Percentiles rank a stretch among this genome's conserved stretches.
phyloP scores from a whole-genome alignment of 2,797 vertebrate species.

The Trachops cirrhosus region DNA sequence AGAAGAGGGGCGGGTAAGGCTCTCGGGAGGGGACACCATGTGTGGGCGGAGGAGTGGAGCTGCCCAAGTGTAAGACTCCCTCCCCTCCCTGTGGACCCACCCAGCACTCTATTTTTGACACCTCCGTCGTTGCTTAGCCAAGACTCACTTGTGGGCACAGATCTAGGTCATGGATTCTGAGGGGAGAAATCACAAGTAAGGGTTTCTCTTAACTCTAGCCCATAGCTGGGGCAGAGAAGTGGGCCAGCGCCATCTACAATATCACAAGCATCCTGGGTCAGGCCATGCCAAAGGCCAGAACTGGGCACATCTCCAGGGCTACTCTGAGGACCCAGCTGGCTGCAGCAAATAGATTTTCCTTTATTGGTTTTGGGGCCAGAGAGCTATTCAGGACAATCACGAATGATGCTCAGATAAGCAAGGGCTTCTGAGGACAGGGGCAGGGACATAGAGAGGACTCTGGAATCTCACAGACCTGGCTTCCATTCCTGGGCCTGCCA shows the following conservation, averaged over 20 bases:
- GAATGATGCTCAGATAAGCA: background rate
- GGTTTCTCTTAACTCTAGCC: background rate
- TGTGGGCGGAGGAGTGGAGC: background rate
- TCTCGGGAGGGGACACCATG: too few species aligned
- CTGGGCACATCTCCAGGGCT: background rate
- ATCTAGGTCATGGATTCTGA: conserved; percentile 33
- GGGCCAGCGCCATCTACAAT: background rate
- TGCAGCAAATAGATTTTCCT: background rate
- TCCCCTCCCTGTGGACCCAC: background rate
- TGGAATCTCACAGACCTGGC: background rate
- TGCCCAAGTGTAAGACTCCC: background rate
- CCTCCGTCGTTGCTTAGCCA: background rate
- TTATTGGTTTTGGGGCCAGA: conserved; percentile 46
- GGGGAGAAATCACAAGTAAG: conserved; percentile 18
- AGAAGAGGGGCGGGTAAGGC: background rate
- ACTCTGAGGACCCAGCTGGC: background rate
- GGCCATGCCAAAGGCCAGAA: background rate
- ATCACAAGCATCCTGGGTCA: background rate
- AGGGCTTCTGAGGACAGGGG: background rate
- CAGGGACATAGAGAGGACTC: background rate
- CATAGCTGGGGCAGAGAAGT: background rate
- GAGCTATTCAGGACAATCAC: background rate
- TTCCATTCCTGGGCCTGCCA: background rate
- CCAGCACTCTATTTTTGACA: background rate
- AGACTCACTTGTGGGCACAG: background rate